Conservation (phyloP, 1,140 invertebrate species). For the Cherax quadricarinatus region DNA sequence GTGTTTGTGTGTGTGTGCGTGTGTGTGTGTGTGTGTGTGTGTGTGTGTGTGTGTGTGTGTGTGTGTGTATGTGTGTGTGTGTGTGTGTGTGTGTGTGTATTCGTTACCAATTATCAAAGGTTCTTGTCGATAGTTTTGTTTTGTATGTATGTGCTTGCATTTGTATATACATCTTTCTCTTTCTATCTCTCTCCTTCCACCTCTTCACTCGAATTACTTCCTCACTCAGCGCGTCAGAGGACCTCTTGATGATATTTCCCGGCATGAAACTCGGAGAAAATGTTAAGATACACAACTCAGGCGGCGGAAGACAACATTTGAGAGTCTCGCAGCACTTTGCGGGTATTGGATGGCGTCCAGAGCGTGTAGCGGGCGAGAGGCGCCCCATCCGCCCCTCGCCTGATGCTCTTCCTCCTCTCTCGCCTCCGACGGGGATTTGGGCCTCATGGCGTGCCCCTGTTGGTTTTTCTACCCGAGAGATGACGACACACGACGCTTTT, state of each 20-base stretch:
- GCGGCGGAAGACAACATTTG: not conserved
- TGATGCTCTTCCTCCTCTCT: not conserved
- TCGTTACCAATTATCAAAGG: no score
- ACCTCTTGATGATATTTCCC: not conserved
- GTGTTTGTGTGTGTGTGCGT: no score
- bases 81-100: no score
- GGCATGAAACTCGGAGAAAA: conserved; percentile 2
- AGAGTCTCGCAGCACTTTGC: not conserved
- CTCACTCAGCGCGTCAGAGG: not conserved
- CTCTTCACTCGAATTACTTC: conserved; percentile 2
- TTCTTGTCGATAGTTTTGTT: no score
- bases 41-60: no score
- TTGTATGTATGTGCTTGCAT: no score
- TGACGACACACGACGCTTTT: not conserved
- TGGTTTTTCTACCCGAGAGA: not conserved
- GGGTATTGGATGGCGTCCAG: conserved; percentile 4
- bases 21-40: no score
- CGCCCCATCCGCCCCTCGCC: not conserved
- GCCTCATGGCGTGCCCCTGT: not conserved
- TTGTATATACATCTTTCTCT: not conserved
- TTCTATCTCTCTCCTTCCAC: not conserved
- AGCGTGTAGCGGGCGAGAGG: not conserved
- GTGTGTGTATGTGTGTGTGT: no score
- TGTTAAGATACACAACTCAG: conserved; percentile 11
- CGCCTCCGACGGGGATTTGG: not conserved